Evolutionary conservation across 2,797 vertebrate genomes (phyloP), one percentile per base, ranked within the genome.

Genomic region (Forpus xanthops): DNA sequence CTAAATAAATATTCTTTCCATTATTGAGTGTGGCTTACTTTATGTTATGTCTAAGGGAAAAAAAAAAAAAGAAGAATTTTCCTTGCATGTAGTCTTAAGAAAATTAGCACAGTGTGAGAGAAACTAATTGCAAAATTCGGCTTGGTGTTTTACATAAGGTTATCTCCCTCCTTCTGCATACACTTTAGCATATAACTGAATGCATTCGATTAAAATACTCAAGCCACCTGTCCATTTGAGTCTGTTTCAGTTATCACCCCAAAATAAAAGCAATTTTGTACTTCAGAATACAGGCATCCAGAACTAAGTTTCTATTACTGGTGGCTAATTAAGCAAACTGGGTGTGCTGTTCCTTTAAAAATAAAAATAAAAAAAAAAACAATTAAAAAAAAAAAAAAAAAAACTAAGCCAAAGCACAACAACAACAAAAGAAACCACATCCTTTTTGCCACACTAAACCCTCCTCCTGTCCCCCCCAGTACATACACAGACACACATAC

Each of bases 381-480:
- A 13, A 47, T 39, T 42, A n/a, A 27, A 50, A 31, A 50, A 52
- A 20, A 50, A 31, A 50, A 52, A 20, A 71, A 71, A 82, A 44
- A 47, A 1, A 42, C 30, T 39, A 70, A 89, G 28, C 58, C 65
- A 89, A 94, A 82, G 77, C 85, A 93, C 68, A 89, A 91, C 83
- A 93, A 92, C 92, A 92, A 95, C 92, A 96, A 96, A 96, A 96
- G 94, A 92, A 95, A 91, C 89, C 87, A 94, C 87, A 93, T 91
- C 78, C 76, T 89, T 92, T 66, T 68, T 74, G 53, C 44, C 94
- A 92, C 72, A 70, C 93, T 93, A 92, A 91, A 83, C 86, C 94
- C 93, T 93, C 92, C 90, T 73, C 53, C 75, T 87, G 89, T 47
- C 42, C 61, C 35, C 75, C 78, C 56, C 76, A 91, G 77, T 68